Percentiles rank a stretch among this genome's conserved stretches.
These are phyloP conservation scores for Camponotus fellah DNA, from an alignment of 2,888 invertebrate genomes.

Conservation along the genomic window DNA sequence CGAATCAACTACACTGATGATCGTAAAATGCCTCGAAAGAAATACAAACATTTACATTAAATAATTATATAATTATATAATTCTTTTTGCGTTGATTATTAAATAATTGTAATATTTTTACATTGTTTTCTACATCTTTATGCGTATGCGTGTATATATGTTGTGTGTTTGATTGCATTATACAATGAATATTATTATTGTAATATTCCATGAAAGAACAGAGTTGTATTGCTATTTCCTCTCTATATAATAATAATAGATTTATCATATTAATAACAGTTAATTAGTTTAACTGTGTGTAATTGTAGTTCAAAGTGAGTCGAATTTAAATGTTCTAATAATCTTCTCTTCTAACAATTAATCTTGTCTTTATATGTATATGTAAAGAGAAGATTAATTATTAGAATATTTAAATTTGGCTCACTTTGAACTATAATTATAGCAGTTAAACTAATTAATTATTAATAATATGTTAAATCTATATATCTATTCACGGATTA, in stretches of 20 bases:
- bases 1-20: no score
- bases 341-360: no score
- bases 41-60: background rate
- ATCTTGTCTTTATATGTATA: no score
- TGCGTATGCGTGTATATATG: no score
- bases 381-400: no score
- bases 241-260: background rate
- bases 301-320: conserved; percentile 32
- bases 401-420: no score
- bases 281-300: conserved; percentile 26
- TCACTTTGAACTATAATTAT: no score
- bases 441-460: no score
- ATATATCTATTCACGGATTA: background rate
- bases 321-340: conserved; percentile 27
- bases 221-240: background rate
- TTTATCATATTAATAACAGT: background rate
- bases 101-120: background rate
- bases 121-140: background rate
- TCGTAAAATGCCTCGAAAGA: background rate
- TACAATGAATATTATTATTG: background rate
- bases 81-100: background rate
- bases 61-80: background rate
- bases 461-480: no score
- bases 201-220: background rate
- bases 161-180: background rate